Percentiles rank a stretch among this genome's conserved stretches.
phyloP scores from a whole-genome alignment of 1,140 invertebrate genomes.

The Pantala flavescens region DNA sequence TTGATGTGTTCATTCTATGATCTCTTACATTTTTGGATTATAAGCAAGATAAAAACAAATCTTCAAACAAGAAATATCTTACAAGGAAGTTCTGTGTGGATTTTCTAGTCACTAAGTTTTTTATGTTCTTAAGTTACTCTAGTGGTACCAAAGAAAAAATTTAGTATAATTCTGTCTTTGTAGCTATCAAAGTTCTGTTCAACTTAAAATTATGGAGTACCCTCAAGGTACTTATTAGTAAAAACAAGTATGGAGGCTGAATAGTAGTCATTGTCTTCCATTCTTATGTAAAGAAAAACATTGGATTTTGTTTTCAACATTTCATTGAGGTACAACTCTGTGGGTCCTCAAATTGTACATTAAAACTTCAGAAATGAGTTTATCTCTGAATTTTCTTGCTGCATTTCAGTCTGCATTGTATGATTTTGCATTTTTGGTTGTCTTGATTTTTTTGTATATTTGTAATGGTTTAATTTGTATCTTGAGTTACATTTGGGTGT shows the following conservation, averaged over 20 bases:
- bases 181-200: neutral
- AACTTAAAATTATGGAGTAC: neutral
- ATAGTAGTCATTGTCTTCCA: neutral
- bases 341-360: too few species aligned
- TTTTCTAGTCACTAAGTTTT: constrained; percentile 10
- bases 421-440: too few species aligned
- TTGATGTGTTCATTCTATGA: neutral
- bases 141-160: constrained; percentile 1
- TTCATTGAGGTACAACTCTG: too few species aligned
- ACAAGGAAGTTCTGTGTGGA: neutral
- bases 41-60: neutral
- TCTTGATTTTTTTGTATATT: too few species aligned
- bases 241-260: neutral
- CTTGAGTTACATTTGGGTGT: too few species aligned
- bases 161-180: constrained; percentile 2
- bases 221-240: neutral
- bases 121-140: neutral
- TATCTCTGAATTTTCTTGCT: too few species aligned
- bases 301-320: neutral
- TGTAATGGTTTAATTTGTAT: too few species aligned
- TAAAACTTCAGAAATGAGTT: too few species aligned
- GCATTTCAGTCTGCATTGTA: too few species aligned
- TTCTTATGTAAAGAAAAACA: neutral
- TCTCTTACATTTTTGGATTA: neutral
- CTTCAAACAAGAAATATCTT: neutral